phyloP scores from a whole-genome alignment of 2,113 vertebrate genomes.

The Loxodonta africana region DNA sequence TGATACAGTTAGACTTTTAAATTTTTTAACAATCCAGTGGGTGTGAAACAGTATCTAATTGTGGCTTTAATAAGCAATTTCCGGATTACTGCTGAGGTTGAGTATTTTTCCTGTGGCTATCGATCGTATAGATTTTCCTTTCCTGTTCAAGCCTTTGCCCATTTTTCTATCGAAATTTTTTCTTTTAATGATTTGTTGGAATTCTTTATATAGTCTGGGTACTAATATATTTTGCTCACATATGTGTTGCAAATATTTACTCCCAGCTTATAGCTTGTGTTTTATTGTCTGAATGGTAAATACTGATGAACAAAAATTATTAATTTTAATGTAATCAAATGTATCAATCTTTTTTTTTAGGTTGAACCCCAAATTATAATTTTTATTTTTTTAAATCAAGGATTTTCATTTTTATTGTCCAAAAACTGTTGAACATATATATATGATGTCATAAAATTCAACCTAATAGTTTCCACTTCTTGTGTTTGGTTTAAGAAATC shows the following conservation, averaged over 20 bases:
- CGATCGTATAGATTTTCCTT: neutral
- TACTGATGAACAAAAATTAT: neutral
- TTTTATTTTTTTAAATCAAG: neutral
- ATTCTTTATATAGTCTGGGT: neutral
- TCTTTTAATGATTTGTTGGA: neutral
- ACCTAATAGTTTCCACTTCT: neutral
- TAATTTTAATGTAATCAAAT: neutral
- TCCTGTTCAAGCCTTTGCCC: neutral
- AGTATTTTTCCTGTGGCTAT: neutral
- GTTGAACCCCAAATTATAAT: neutral
- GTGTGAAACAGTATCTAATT: neutral
- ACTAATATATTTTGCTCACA: neutral
- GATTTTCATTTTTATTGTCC: neutral
- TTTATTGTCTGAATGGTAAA: neutral
- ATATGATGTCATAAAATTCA: neutral
- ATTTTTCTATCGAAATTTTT: neutral
- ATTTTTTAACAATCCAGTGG: neutral
- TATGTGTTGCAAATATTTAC: neutral
- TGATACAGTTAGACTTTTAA: neutral
- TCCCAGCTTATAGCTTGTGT: neutral
- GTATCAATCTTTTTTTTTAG: slow-evolving; percentile 25
- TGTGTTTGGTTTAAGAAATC: neutral
- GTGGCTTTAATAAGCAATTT: neutral
- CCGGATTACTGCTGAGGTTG: neutral
- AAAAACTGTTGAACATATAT: neutral